A percentile compares a stretch with the other conserved stretches of the same genome.
Evolutionary conservation across 2,888 invertebrate species (phyloP).

Genomic region (Lithodes maja): DNA sequence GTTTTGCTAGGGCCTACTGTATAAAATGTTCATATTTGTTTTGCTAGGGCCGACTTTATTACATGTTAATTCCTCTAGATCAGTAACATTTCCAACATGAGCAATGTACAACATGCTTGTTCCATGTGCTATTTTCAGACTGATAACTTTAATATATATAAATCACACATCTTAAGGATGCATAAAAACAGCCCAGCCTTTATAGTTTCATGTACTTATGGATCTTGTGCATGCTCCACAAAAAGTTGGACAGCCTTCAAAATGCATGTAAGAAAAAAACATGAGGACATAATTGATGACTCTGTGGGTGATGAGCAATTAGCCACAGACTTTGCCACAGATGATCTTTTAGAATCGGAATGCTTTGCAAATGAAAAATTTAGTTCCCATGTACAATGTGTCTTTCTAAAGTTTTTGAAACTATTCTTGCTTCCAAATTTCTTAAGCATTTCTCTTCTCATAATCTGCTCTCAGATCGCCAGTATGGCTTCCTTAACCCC

Average conservation of each 20-base stretch:
- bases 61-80: neutral
- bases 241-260: slow-evolving; percentile 3
- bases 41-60: too few species aligned
- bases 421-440: too few species aligned
- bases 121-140: neutral
- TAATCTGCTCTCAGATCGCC: too few species aligned
- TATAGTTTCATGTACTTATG: slow-evolving; percentile 12
- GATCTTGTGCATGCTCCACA: slow-evolving; percentile 5
- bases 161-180: slow-evolving; percentile 13
- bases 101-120: slow-evolving; percentile 4
- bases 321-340: neutral
- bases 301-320: slow-evolving; percentile 1
- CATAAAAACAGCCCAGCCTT: slow-evolving; percentile 4
- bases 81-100: neutral
- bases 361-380: neutral
- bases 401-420: too few species aligned
- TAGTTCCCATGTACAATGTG: neutral
- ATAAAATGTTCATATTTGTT: too few species aligned
- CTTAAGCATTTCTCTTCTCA: too few species aligned
- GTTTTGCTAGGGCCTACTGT: neutral
- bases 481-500: too few species aligned
- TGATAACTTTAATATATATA: neutral
- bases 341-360: neutral
- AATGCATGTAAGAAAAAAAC: neutral
- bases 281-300: neutral